Evolutionary conservation across 2,797 vertebrate genomes (phyloP).

Genomic region (Pachyuromys duprasi): DNA sequence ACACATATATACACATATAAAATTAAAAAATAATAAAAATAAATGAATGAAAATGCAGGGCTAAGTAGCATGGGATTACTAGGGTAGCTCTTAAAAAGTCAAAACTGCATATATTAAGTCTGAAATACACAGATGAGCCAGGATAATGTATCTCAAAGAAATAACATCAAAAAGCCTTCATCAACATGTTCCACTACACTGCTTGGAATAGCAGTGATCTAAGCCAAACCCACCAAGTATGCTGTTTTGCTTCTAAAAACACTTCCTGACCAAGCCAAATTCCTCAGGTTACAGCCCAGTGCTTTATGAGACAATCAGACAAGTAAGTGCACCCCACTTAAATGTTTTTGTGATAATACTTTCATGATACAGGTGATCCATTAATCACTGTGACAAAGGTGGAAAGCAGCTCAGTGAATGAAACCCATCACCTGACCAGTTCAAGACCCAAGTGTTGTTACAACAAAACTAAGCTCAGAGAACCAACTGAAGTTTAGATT

Average conservation of each 20-base stretch:
- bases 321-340: conserved; percentile 19
- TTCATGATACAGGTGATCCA: not conserved
- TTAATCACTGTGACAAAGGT: not conserved
- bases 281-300: not conserved
- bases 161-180: not conserved
- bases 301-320: not conserved
- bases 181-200: not conserved
- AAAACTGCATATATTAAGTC: conserved; percentile 25
- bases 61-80: not conserved
- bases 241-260: conserved; percentile 20
- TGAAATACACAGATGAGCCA: not conserved
- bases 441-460: not conserved
- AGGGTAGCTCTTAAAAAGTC: not conserved
- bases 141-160: not conserved
- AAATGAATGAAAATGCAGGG: not conserved
- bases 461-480: not conserved
- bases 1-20: not conserved
- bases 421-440: conserved; percentile 14
- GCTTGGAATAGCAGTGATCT: not conserved
- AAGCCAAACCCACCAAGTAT: not conserved
- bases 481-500: conserved; percentile 33
- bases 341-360: not conserved
- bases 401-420: not conserved
- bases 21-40: not conserved
- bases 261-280: not conserved